Conservation (phyloP, 2,888 invertebrate genomes). For the Ormyrus rosae region DNA sequence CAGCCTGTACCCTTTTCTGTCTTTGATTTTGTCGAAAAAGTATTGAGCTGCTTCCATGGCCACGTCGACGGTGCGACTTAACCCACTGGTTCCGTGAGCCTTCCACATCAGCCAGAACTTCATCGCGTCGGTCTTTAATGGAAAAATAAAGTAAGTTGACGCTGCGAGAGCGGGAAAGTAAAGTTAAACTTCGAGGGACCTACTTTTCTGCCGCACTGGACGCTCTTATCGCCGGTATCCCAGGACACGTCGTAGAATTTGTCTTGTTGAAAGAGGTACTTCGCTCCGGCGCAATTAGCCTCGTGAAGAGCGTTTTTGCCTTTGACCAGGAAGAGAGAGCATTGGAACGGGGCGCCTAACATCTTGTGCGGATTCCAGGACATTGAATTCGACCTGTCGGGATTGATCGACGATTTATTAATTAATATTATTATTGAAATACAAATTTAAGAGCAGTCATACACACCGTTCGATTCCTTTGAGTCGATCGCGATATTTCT, state of each 20-base stretch:
- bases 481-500: slow-evolving; percentile 80
- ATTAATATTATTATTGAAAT: neutral
- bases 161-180: neutral
- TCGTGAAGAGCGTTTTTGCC: slow-evolving; percentile 80
- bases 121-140: slow-evolving; percentile 85
- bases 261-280: slow-evolving; percentile 89
- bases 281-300: slow-evolving; percentile 84
- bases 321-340: slow-evolving; percentile 83
- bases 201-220: slow-evolving; percentile 94
- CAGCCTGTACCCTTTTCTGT: slow-evolving; percentile 80
- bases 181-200: neutral
- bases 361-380: slow-evolving; percentile 93
- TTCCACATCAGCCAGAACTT: slow-evolving; percentile 97
- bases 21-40: slow-evolving; percentile 78
- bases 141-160: neutral
- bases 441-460: slow-evolving; percentile 9
- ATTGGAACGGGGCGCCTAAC: slow-evolving; percentile 87
- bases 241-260: slow-evolving; percentile 89
- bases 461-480: slow-evolving; percentile 82
- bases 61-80: slow-evolving; percentile 80
- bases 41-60: slow-evolving; percentile 80
- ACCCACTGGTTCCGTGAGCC: slow-evolving; percentile 83
- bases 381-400: slow-evolving; percentile 83
- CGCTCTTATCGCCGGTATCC: slow-evolving; percentile 91
- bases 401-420: neutral